Percentiles rank a stretch among this genome's conserved stretches.
These are phyloP conservation scores for Sakesphorus luctuosus DNA, from an alignment of 2,113 vertebrate species.

Conservation along the genomic window DNA sequence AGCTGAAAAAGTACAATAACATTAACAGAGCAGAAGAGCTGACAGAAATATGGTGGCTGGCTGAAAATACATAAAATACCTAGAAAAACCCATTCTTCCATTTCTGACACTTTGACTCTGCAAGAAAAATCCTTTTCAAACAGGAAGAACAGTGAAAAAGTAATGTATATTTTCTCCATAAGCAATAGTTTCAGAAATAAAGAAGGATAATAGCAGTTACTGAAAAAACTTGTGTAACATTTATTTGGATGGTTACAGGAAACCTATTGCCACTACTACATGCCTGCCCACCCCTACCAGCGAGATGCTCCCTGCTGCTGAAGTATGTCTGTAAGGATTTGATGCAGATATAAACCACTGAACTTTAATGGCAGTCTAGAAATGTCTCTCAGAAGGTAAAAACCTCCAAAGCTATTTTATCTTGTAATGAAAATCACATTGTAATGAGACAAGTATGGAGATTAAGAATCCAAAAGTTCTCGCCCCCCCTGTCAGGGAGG, in stretches of 20 bases:
- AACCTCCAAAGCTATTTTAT: not conserved
- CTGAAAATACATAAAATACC: not conserved
- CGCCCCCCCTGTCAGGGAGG: not conserved
- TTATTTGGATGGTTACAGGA: not conserved
- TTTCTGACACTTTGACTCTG: not conserved
- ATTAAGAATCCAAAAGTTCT: not conserved
- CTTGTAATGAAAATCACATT: not conserved
- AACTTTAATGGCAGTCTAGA: not conserved
- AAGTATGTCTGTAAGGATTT: not conserved
- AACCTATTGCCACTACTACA: not conserved
- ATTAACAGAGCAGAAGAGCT: not conserved
- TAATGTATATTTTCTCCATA: not conserved
- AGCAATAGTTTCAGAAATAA: not conserved
- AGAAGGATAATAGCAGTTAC: not conserved
- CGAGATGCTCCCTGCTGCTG: not conserved
- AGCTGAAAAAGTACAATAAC: not conserved
- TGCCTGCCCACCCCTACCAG: not conserved
- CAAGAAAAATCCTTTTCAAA: not conserved
- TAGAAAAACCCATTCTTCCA: not conserved
- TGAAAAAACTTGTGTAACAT: not conserved
- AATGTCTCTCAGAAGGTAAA: not conserved
- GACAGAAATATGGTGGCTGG: not conserved
- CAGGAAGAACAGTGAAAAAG: not conserved
- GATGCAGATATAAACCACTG: not conserved
- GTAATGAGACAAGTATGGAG: not conserved